Evolutionary conservation across 2,888 invertebrate species (phyloP).

Genomic region (Orthonychiurus folsomi): DNA sequence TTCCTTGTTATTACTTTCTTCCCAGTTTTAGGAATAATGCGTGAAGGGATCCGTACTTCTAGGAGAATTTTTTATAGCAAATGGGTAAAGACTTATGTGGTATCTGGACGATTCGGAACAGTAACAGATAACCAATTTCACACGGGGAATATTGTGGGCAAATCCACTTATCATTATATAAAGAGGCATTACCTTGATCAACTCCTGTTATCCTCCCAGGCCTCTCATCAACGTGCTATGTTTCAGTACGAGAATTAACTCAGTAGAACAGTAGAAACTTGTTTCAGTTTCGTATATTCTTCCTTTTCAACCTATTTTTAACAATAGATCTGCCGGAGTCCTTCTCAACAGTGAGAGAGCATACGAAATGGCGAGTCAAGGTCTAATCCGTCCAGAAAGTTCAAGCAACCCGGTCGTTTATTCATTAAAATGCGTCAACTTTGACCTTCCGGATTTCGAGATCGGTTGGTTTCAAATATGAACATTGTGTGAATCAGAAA

Average conservation of each 20-base stretch:
- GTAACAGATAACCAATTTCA: constrained; percentile 65
- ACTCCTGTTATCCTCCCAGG: constrained; percentile 68
- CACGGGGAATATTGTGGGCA: constrained; percentile 62
- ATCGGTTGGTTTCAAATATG: constrained; percentile 53
- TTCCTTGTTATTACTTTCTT: constrained; percentile 24
- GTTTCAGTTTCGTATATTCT: no score
- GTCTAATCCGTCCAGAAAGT: constrained; percentile 65
- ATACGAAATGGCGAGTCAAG: constrained; percentile 76
- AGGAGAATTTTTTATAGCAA: constrained; percentile 54
- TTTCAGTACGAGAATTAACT: constrained; percentile 57
- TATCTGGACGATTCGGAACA: constrained; percentile 65
- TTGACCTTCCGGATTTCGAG: constrained; percentile 71
- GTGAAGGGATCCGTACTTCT: constrained; percentile 53
- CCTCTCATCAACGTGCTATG: constrained; percentile 77
- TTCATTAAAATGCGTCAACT: constrained; percentile 72
- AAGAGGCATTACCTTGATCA: constrained; percentile 60
- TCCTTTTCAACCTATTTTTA: no score
- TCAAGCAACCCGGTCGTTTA: constrained; percentile 69
- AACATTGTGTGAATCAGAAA: background rate
- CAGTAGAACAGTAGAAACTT: no score
- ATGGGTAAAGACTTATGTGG: constrained; percentile 60
- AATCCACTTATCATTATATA: constrained; percentile 62
- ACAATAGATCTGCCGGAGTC: constrained; percentile 64
- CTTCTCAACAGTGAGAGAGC: constrained; percentile 78
- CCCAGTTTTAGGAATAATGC: constrained; percentile 64